These are phyloP conservation scores for Buathra laborator DNA, from an alignment of 2,888 invertebrate species.

Conservation along the genomic window DNA sequence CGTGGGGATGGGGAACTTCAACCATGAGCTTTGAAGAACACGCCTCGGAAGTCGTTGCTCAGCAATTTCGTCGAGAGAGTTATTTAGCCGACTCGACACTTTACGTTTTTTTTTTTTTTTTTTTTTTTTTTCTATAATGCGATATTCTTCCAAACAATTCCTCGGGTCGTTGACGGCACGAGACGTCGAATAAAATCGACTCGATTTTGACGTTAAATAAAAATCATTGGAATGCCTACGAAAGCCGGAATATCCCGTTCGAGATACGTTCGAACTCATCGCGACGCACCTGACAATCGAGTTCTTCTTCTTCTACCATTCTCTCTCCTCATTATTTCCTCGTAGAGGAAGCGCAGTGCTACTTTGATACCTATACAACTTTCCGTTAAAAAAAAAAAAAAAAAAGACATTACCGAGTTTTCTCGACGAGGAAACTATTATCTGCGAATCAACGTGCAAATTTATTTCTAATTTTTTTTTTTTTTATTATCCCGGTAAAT, in stretches of 20 bases:
- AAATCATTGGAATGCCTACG: constrained; percentile 58
- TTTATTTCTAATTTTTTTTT: neutral
- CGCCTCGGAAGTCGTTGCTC: constrained; percentile 57
- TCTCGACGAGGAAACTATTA: neutral
- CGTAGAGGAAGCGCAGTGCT: constrained; percentile 1
- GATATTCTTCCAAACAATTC: constrained; percentile 31
- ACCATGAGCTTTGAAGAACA: neutral
- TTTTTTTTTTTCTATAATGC: neutral
- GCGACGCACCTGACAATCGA: constrained; percentile 64
- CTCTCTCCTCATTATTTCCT: constrained; percentile 11
- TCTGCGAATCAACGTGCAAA: neutral
- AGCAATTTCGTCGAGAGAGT: constrained; percentile 73
- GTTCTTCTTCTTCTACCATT: constrained; percentile 36
- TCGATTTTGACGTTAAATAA: constrained; percentile 5
- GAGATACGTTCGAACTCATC: constrained; percentile 20
- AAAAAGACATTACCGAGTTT: neutral
- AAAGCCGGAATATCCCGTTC: constrained; percentile 64
- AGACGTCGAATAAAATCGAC: constrained; percentile 34
- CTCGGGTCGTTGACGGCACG: neutral
- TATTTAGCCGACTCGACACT: constrained; percentile 74
- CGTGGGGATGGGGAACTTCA: neutral
- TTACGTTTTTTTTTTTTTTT: neutral
- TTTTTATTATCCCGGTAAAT: neutral
- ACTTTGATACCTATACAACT: neutral
- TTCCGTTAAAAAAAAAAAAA: neutral